phyloP scores from a whole-genome alignment of 2,113 vertebrate species.

The Hystrix brachyura region DNA sequence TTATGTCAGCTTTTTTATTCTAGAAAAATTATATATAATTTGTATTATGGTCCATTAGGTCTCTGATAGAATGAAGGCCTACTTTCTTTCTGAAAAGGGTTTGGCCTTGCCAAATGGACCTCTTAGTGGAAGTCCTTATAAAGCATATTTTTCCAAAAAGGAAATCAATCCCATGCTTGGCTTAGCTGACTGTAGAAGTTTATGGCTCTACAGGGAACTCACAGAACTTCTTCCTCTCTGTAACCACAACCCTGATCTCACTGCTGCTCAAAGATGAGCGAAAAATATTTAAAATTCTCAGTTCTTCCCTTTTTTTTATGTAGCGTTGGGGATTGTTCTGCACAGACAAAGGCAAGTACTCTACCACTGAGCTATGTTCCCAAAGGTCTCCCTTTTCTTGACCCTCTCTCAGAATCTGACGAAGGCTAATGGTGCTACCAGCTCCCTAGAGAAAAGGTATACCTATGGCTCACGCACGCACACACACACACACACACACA shows the following conservation, averaged over 20 bases:
- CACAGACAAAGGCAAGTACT: neutral
- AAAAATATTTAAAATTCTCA: neutral
- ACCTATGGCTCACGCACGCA: neutral
- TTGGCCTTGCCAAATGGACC: neutral
- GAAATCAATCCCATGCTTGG: neutral
- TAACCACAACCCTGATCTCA: neutral
- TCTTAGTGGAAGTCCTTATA: slow-evolving; percentile 33
- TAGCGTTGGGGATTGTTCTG: too few species aligned
- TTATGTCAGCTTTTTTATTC: slow-evolving; percentile 6
- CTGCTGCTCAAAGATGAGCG: neutral
- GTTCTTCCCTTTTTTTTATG: neutral
- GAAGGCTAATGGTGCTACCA: neutral
- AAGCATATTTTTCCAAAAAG: slow-evolving; percentile 55
- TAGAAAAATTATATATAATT: slow-evolving; percentile 37
- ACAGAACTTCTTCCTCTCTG: slow-evolving; percentile 3
- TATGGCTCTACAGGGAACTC: neutral
- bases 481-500: neutral
- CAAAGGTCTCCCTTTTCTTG: neutral
- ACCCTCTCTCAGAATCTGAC: neutral
- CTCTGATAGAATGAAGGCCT: slow-evolving; percentile 13
- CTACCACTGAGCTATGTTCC: neutral
- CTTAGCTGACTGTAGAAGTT: neutral
- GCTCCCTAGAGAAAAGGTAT: neutral
- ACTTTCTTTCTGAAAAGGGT: slow-evolving; percentile 26
- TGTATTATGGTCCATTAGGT: slow-evolving; percentile 2